Evolutionary conservation across 2,113 vertebrate species (phyloP).

Genomic region (Carassius gibelio): DNA sequence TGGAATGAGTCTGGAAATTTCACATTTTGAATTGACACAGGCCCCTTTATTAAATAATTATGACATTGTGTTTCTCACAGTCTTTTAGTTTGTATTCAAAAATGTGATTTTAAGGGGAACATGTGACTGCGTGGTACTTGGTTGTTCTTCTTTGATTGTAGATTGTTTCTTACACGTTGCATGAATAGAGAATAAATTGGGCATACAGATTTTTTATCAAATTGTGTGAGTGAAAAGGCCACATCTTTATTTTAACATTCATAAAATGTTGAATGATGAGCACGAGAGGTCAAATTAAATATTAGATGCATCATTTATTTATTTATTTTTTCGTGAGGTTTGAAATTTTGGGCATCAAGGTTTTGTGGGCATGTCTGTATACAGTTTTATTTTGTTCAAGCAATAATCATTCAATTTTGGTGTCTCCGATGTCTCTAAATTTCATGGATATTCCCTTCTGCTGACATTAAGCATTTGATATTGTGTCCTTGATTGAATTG

Average conservation of each 20-base stretch:
- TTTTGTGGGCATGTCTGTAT: not conserved
- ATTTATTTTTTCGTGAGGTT: not conserved
- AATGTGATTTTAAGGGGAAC: not conserved
- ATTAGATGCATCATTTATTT: not conserved
- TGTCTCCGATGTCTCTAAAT: not conserved
- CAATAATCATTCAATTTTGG: not conserved
- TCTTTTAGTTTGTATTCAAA: not conserved
- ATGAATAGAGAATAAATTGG: not conserved
- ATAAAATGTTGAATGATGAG: not conserved
- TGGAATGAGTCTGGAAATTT: not conserved
- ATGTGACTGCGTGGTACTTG: not conserved
- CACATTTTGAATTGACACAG: not conserved
- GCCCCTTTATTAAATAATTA: not conserved
- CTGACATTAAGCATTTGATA: not conserved
- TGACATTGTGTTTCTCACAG: not conserved
- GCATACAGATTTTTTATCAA: too few species aligned
- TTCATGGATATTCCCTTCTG: not conserved
- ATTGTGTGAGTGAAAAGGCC: not conserved
- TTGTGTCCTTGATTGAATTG: not conserved
- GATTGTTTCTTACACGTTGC: not conserved
- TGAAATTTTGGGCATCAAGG: not conserved
- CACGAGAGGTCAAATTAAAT: not conserved
- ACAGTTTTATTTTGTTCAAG: not conserved
- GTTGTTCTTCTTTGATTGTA: not conserved
- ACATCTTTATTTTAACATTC: not conserved